Percentiles rank a stretch among this genome's conserved stretches.
Conservation (phyloP, 2,113 vertebrate species). For the Arothron firmamentum region DNA sequence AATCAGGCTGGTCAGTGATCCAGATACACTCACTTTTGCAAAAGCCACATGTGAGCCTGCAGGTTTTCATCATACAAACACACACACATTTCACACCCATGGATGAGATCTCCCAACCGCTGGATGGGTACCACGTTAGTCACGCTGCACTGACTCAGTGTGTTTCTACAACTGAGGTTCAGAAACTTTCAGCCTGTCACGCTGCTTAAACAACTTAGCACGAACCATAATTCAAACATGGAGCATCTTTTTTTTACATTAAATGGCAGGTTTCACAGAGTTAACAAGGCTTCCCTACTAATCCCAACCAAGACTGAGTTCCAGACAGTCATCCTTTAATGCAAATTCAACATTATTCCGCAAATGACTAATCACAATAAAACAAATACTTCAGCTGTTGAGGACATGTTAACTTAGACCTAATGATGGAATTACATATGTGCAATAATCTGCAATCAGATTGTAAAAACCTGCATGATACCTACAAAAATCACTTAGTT, state of each 20-base stretch:
- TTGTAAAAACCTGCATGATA: too few relatives aligned
- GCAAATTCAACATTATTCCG: slow-evolving; percentile 15
- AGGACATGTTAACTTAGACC: slow-evolving; percentile 9
- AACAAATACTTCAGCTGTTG: slow-evolving; percentile 24
- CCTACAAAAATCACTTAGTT: too few relatives aligned
- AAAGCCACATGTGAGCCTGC: slow-evolving; percentile 4
- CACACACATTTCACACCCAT: background rate
- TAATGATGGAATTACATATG: slow-evolving; percentile 2
- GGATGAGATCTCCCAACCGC: background rate
- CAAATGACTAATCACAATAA: slow-evolving; percentile 28
- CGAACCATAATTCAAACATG: background rate
- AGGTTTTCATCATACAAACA: background rate
- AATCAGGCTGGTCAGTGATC: slow-evolving; percentile 15
- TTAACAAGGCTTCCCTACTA: slow-evolving; percentile 38
- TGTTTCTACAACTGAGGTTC: background rate
- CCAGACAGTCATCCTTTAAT: slow-evolving; percentile 32
- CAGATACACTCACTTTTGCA: slow-evolving; percentile 8
- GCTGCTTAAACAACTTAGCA: background rate
- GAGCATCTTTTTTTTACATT: background rate
- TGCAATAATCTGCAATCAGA: too few relatives aligned
- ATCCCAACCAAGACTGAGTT: slow-evolving; percentile 28
- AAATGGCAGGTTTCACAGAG: slow-evolving; percentile 11
- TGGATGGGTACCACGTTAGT: slow-evolving; percentile 4
- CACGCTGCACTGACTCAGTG: background rate
- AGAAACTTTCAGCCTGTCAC: background rate